Evolutionary conservation across 2,888 invertebrate genomes (phyloP).

Genomic region (Cordilura impudica): DNA sequence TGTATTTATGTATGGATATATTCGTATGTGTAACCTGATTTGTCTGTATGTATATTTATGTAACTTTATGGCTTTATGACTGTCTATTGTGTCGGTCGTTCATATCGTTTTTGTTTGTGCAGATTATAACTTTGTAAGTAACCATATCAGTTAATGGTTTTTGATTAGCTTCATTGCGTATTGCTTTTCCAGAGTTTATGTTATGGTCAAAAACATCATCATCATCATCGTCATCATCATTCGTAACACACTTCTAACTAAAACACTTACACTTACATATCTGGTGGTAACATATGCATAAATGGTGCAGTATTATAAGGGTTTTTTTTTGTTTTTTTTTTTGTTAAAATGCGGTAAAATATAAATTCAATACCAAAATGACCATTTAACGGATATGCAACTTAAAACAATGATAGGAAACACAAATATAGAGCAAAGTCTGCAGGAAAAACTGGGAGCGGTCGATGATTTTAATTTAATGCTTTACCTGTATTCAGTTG

Average conservation of each 20-base stretch:
- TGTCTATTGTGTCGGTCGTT: constrained; percentile 2
- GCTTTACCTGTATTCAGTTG: constrained; percentile 11
- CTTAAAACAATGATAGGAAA: constrained; percentile 55
- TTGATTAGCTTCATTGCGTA: constrained; percentile 66
- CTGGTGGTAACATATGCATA: neutral
- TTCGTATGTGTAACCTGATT: constrained; percentile 24
- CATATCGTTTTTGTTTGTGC: neutral
- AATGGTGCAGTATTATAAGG: constrained; percentile 54
- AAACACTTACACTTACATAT: neutral
- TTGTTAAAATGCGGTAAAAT: constrained; percentile 58
- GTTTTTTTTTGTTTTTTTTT: neutral
- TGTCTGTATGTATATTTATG: constrained; percentile 18
- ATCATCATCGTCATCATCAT: constrained; percentile 12
- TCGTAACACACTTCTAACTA: neutral
- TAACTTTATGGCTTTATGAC: constrained; percentile 44
- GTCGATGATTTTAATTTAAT: constrained; percentile 34
- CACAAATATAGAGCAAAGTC: constrained; percentile 28
- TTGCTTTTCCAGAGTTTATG: constrained; percentile 49
- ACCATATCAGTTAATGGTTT: constrained; percentile 61
- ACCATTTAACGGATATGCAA: constrained; percentile 44
- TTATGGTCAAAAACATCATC: constrained; percentile 22
- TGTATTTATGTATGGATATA: neutral
- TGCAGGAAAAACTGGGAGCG: constrained; percentile 41
- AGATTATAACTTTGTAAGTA: neutral
- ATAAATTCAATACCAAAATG: constrained; percentile 60